These are phyloP conservation scores for Myotis brandtii DNA, from an alignment of 2,113 vertebrate species.

Conservation along the genomic window DNA sequence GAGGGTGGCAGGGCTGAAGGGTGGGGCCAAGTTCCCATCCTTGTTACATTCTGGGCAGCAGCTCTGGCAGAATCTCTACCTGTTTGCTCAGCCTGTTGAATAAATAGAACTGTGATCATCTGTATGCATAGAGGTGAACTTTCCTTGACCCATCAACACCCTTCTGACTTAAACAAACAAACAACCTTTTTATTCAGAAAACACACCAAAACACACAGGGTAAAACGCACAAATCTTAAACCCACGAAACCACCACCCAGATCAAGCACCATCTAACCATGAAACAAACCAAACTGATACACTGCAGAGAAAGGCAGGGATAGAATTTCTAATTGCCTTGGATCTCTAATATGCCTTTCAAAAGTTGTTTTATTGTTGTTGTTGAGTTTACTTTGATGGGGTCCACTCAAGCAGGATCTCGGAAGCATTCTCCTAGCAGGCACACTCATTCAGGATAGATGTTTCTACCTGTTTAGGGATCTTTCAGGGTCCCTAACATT, in stretches of 20 bases:
- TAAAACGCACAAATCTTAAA: constrained; percentile 34
- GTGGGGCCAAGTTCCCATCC: not conserved
- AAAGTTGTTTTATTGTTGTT: not conserved
- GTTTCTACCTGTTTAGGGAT: not conserved
- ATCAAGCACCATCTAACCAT: not conserved
- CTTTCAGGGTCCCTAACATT: not conserved
- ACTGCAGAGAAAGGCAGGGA: not conserved
- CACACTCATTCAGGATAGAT: not conserved
- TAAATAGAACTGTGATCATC: constrained; percentile 48
- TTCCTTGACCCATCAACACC: constrained; percentile 29
- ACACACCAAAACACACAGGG: constrained; percentile 1
- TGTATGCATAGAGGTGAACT: not conserved
- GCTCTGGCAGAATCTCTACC: not conserved
- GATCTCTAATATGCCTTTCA: not conserved
- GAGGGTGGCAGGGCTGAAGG: not conserved
- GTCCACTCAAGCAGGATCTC: not conserved
- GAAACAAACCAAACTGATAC: not conserved
- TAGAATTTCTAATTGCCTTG: not conserved
- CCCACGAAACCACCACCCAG: not conserved
- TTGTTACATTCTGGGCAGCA: not conserved
- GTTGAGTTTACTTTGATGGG: not conserved
- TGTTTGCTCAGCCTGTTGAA: not conserved
- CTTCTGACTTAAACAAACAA: constrained; percentile 30
- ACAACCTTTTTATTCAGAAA: not conserved
- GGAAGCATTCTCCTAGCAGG: not conserved